Percentiles rank a stretch among this genome's conserved stretches.
These are phyloP conservation scores for Lithodes maja DNA, from an alignment of 2,888 invertebrate genomes.

Conservation along the genomic window DNA sequence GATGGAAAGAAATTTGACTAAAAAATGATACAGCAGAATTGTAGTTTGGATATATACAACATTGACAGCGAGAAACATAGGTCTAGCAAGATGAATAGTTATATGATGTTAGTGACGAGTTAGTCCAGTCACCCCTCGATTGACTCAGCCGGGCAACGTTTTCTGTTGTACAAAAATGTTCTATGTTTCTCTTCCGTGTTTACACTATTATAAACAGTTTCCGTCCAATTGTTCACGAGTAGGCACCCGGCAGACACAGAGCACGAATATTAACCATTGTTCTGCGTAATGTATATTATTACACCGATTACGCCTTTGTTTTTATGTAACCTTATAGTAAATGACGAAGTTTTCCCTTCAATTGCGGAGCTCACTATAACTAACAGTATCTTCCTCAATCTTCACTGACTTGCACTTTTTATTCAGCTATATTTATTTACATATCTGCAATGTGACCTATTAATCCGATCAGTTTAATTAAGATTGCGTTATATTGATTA, in stretches of 20 bases:
- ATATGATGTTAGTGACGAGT: no score
- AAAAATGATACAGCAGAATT: no score
- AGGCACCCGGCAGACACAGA: background rate
- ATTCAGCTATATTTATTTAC: background rate
- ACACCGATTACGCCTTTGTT: background rate
- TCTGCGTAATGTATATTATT: background rate
- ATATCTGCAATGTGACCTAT: no score
- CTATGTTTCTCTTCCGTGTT: background rate
- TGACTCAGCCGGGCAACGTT: background rate
- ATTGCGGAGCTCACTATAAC: background rate
- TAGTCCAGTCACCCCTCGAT: background rate
- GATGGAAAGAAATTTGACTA: no score
- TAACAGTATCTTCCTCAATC: background rate
- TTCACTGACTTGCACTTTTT: background rate
- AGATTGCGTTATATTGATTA: no score
- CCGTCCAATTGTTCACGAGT: background rate
- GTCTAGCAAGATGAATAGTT: no score
- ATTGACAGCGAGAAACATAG: no score
- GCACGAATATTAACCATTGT: background rate
- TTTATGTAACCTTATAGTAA: background rate
- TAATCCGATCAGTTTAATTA: no score
- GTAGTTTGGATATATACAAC: no score
- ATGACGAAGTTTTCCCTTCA: background rate
- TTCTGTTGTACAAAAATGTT: background rate
- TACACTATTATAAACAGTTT: background rate